These are phyloP conservation scores for Steinernema carpocapsae DNA, from an alignment of 2,888 invertebrate genomes.

Conservation along the genomic window DNA sequence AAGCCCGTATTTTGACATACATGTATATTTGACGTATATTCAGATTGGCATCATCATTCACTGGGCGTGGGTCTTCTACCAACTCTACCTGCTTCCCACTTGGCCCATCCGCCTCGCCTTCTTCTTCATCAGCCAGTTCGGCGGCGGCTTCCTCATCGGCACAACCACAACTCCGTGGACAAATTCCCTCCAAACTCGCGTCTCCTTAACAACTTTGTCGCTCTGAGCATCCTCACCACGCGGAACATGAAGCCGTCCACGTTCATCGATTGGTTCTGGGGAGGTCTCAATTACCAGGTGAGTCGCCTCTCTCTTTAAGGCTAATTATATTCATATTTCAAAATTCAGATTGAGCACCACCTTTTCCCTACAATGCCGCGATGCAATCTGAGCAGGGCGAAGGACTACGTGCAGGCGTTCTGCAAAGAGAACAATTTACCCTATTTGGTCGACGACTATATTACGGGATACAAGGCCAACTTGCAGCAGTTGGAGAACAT, in stretches of 20 bases:
- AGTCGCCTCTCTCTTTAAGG: slow-evolving; percentile 30
- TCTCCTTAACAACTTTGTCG: slow-evolving; percentile 67
- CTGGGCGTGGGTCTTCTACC: slow-evolving; percentile 63
- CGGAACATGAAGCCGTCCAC: slow-evolving; percentile 66
- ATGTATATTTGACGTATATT: too few species aligned
- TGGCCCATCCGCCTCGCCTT: slow-evolving; percentile 53
- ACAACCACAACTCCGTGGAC: slow-evolving; percentile 67
- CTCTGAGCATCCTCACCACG: slow-evolving; percentile 66
- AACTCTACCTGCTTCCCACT: slow-evolving; percentile 61
- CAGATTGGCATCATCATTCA: slow-evolving; percentile 55
- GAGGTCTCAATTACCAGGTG: slow-evolving; percentile 65
- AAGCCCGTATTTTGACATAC: too few species aligned
- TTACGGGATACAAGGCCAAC: slow-evolving; percentile 59
- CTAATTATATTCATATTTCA: slow-evolving; percentile 22
- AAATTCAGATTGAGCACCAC: slow-evolving; percentile 63
- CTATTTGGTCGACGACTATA: slow-evolving; percentile 64
- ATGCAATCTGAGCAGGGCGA: slow-evolving; percentile 58
- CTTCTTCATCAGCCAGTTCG: slow-evolving; percentile 61
- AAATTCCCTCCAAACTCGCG: slow-evolving; percentile 65
- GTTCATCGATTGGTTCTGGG: slow-evolving; percentile 68
- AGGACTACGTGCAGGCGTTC: slow-evolving; percentile 58
- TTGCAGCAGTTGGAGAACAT: slow-evolving; percentile 61
- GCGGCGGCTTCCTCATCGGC: slow-evolving; percentile 60
- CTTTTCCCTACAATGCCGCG: slow-evolving; percentile 68
- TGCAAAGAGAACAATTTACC: slow-evolving; percentile 59